phyloP scores from a whole-genome alignment of 2,797 vertebrate species.

The Anguilla obscura region DNA sequence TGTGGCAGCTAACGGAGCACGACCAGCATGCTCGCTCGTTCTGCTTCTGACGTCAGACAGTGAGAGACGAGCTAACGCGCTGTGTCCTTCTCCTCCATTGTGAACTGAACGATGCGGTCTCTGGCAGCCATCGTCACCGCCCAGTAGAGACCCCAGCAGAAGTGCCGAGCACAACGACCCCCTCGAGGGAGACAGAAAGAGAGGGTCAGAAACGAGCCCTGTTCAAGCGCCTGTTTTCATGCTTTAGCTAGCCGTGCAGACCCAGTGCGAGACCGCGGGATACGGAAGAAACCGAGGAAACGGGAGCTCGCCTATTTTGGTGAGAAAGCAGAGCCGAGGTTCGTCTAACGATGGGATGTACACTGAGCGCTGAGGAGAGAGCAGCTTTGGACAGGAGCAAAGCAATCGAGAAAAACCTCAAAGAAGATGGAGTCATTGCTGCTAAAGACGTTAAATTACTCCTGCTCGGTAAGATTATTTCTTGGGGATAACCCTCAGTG shows the following conservation, averaged over 20 bases:
- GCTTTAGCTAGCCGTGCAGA: conserved; percentile 55
- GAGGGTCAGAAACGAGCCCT: conserved; percentile 61
- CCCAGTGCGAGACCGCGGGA: conserved; percentile 58
- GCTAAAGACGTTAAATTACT: conserved; percentile 98
- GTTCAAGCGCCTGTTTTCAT: conserved; percentile 57
- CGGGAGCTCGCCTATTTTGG: conserved; percentile 52
- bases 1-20: conserved; percentile 40
- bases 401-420: conserved; percentile 97
- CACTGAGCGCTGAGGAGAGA: conserved; percentile 96
- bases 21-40: conserved; percentile 50
- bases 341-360: conserved; percentile 94
- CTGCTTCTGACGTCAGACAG: conserved; percentile 79
- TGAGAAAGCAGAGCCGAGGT: conserved; percentile 64
- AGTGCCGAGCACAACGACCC: conserved; percentile 69
- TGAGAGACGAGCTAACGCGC: conserved; percentile 68
- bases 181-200: conserved; percentile 59
- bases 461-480: conserved; percentile 84
- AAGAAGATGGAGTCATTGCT: conserved; percentile 92
- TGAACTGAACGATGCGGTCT: conserved; percentile 70
- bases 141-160: conserved; percentile 71
- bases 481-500: conserved; percentile 15
- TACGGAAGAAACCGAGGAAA: conserved; percentile 64
- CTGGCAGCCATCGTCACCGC: conserved; percentile 72
- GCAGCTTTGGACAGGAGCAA: conserved; percentile 96
- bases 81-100: conserved; percentile 58